Evolutionary conservation across 1,140 invertebrate species (phyloP).

Genomic region (Probaryconus sp.): DNA sequence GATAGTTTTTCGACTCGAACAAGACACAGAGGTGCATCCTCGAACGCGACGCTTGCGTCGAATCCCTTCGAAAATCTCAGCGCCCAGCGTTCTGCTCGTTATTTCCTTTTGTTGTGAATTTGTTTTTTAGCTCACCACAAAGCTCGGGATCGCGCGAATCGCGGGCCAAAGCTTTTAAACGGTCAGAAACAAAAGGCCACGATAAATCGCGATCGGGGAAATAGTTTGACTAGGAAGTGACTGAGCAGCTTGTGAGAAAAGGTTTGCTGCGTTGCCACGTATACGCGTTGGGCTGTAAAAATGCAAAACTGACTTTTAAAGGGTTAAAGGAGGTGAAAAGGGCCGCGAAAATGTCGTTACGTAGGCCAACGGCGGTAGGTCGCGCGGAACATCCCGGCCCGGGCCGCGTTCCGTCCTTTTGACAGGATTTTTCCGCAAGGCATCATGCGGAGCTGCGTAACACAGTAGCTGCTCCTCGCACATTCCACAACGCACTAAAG

Average conservation of each 20-base stretch:
- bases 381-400: background rate
- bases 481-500: conserved; percentile 77
- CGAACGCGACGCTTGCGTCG: too few species aligned
- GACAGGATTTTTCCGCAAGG: conserved; percentile 64
- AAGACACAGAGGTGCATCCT: too few species aligned
- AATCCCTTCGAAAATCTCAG: too few species aligned
- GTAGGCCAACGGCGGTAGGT: background rate
- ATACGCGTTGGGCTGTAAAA: conserved; percentile 69
- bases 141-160: too few species aligned
- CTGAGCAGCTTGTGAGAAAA: conserved; percentile 68
- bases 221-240: conserved; percentile 75
- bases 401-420: conserved; percentile 3
- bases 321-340: background rate
- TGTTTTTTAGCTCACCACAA: too few species aligned
- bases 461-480: conserved; percentile 76
- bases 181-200: conserved; percentile 11
- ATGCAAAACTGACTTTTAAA: conserved; percentile 61
- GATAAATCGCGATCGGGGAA: conserved; percentile 62
- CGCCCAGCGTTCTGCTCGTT: too few species aligned
- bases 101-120: too few species aligned
- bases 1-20: too few species aligned
- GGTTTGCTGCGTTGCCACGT: conserved; percentile 75
- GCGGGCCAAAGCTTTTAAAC: too few species aligned
- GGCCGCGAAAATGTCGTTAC: conserved; percentile 11
- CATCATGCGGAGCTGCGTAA: conserved; percentile 78